A percentile compares a stretch with the other conserved stretches of the same genome.
Evolutionary conservation across 1,140 invertebrate species (phyloP).

Genomic region (Ditylenchus dipsaci): DNA sequence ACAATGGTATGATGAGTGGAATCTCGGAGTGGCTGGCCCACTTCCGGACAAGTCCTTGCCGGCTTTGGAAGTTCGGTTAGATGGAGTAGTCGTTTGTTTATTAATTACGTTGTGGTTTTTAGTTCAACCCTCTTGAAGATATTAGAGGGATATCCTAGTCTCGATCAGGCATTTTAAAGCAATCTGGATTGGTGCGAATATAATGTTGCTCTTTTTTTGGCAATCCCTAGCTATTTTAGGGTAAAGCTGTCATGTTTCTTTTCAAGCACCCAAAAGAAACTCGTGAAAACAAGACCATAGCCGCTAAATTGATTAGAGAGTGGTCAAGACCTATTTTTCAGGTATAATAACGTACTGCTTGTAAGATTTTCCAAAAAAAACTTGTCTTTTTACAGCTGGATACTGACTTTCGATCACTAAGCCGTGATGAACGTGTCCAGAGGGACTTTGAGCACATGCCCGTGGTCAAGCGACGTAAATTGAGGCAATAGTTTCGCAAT

Average conservation of each 20-base stretch:
- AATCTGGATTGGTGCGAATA: slow-evolving; percentile 68
- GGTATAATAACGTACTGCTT: slow-evolving; percentile 14
- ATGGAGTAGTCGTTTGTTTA: not conserved
- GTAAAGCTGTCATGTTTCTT: slow-evolving; percentile 95
- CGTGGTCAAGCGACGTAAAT: slow-evolving; percentile 63
- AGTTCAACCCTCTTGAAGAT: slow-evolving; percentile 81
- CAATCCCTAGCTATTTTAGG: slow-evolving; percentile 55
- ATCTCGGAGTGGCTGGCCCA: slow-evolving; percentile 70
- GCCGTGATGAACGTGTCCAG: slow-evolving; percentile 74
- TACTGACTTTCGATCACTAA: slow-evolving; percentile 80
- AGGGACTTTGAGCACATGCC: slow-evolving; percentile 82
- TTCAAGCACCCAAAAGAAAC: slow-evolving; percentile 97
- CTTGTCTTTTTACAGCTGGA: slow-evolving; percentile 43
- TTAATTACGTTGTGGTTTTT: slow-evolving; percentile 63
- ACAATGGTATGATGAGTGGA: slow-evolving; percentile 54
- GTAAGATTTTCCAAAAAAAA: not conserved
- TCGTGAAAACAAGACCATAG: slow-evolving; percentile 82
- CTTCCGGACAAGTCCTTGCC: slow-evolving; percentile 93
- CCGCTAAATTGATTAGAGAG: slow-evolving; percentile 80
- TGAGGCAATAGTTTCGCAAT: slow-evolving; percentile 5
- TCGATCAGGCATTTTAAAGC: slow-evolving; percentile 71
- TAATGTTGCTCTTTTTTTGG: no score
- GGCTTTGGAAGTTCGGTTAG: slow-evolving; percentile 75
- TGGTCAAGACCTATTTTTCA: slow-evolving; percentile 57
- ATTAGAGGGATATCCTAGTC: slow-evolving; percentile 41